These are phyloP conservation scores for Anser brachyrhynchus DNA, from an alignment of 2,113 vertebrate genomes.

Conservation along the genomic window DNA sequence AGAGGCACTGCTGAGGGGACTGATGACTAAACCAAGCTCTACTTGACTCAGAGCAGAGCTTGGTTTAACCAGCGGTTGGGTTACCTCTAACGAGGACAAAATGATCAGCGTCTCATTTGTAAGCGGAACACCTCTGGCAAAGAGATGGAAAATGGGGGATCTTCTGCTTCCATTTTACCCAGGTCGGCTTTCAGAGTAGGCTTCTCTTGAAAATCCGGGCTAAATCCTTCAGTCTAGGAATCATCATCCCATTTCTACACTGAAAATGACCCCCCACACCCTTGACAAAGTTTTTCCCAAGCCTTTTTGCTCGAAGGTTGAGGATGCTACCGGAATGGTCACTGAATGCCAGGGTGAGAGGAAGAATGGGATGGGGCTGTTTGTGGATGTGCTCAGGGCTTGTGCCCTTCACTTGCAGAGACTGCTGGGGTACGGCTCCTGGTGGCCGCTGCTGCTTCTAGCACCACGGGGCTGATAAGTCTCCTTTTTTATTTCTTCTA, in stretches of 20 bases:
- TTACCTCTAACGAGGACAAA: neutral
- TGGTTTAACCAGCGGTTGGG: neutral
- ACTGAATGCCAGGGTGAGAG: neutral
- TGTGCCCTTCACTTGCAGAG: neutral
- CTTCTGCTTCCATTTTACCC: neutral
- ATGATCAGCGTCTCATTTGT: neutral
- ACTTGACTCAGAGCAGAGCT: neutral
- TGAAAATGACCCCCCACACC: neutral
- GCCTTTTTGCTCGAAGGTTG: neutral
- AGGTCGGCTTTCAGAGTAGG: neutral
- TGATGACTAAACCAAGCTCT: too few relatives aligned
- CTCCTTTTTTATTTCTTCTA: neutral
- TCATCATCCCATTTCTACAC: neutral
- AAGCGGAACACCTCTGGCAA: neutral
- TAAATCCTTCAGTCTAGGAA: neutral
- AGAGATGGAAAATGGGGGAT: neutral
- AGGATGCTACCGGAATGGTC: neutral
- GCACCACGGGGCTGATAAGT: neutral
- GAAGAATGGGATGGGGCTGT: neutral
- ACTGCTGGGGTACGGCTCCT: neutral
- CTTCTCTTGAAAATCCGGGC: neutral
- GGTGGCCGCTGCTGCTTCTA: neutral
- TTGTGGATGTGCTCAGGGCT: neutral
- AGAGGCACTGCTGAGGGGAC: neutral
- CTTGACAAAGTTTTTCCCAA: neutral